Conservation (phyloP, 1,140 invertebrate species). For the Heliconius nattereri region DNA sequence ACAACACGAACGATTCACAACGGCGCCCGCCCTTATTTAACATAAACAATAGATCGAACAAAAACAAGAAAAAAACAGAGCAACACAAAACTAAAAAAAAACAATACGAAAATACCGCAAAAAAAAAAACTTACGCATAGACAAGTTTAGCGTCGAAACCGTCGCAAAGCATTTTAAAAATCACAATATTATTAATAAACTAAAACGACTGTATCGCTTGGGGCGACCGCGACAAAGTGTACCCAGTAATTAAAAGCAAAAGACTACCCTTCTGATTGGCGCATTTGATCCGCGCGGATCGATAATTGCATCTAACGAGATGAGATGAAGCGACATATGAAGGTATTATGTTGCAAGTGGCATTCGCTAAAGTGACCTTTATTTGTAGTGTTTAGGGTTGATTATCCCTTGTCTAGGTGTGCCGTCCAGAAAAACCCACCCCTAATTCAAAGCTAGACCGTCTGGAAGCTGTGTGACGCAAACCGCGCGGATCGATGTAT, state of each 20-base stretch:
- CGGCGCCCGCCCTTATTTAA: too few species aligned
- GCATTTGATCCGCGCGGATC: constrained; percentile 44
- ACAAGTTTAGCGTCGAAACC: constrained; percentile 32
- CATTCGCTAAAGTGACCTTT: constrained; percentile 15
- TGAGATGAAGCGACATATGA: constrained; percentile 18
- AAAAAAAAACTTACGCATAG: constrained; percentile 39
- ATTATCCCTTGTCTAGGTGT: neutral
- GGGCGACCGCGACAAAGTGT: neutral
- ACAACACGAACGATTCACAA: neutral
- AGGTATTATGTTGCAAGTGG: constrained; percentile 22
- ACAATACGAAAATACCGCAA: neutral
- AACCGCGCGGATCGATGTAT: constrained; percentile 41
- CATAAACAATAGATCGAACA: neutral
- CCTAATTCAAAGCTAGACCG: constrained; percentile 30
- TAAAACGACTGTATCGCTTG: neutral
- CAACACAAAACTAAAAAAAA: neutral
- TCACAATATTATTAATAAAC: neutral
- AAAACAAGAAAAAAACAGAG: neutral
- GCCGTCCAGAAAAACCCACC: constrained; percentile 21
- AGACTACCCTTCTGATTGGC: constrained; percentile 16
- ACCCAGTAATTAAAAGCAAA: neutral
- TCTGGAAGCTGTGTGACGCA: constrained; percentile 33
- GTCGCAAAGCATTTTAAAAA: constrained; percentile 38
- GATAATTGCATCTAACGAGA: constrained; percentile 44
- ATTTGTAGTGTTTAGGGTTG: neutral